Base-by-base conservation (phyloP, 2,888 invertebrate genomes). In the Stenurella melanura region DNA sequence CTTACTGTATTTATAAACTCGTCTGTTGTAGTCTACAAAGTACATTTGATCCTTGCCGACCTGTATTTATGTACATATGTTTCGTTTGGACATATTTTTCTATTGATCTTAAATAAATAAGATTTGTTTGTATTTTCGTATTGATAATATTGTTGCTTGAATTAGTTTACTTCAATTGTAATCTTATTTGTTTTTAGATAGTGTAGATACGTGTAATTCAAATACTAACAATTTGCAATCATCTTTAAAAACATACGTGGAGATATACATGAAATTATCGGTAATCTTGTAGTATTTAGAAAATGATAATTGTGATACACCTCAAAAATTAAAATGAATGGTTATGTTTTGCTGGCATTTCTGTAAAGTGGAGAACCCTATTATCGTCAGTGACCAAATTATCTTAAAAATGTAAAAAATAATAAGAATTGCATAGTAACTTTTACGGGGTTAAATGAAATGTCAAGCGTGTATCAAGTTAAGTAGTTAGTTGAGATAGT, bases 131-230 rank as follows among this genome's bases (percentile, higher is more conserved):
- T 26, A 10, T 30, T 68, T 56, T 30, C 15, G 4, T 56, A 56
- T 15, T 60, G 60, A 60, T 60, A 60, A 60, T 21, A 21, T 60
- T 26, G 26, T 21, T 15, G 2, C 15, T 60, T 19, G 3, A 30
- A 18, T 58, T 57, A 57, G 56, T 30, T 26, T 34, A 57, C 34
- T 67, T 42, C 50, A 60, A 26, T 15, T 12, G 4, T 69, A 69
- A 69, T 69, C 57, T 69, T 56, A 26, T 56, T 68, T 68, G n/a
- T 54, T 68, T 68, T 26, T 15, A 15, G 19, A n/a, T 19, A 57
- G 26, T 30, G 57, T 56, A 57, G 15, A 69, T 56, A 30, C 5
- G 19, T 56, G 30, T 56, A 56, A 26, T 38, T n/a, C 21, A 67
- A n/a, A 50, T 15, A 50, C 50, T 50, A 50, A 50, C 50, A 50